A percentile compares a stretch with the other conserved stretches of the same genome.
These are phyloP conservation scores for Pionites leucogaster DNA, from an alignment of 2,113 vertebrate genomes.

Conservation along the genomic window DNA sequence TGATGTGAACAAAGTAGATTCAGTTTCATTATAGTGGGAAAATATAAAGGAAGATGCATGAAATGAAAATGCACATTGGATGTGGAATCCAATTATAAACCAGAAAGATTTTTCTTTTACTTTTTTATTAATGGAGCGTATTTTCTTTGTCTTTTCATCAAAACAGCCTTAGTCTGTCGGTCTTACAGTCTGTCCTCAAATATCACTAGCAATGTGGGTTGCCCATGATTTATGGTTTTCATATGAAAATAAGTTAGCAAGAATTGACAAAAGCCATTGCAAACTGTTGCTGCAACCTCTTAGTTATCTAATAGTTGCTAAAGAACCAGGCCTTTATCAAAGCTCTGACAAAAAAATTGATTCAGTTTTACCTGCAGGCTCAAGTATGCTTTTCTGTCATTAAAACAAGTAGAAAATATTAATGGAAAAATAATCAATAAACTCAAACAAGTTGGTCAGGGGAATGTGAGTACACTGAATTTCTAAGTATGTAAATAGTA, in stretches of 20 bases:
- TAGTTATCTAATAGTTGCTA: slow-evolving; percentile 53
- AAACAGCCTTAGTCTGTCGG: not conserved
- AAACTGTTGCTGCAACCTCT: not conserved
- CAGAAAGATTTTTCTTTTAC: not conserved
- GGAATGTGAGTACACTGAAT: not conserved
- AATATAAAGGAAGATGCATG: not conserved
- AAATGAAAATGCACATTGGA: not conserved
- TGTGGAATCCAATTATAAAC: not conserved
- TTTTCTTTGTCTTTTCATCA: not conserved
- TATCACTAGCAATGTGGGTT: not conserved
- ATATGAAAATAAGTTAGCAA: slow-evolving; percentile 16
- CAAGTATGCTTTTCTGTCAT: not conserved
- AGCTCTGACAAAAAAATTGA: slow-evolving; percentile 9
- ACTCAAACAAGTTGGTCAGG: not conserved
- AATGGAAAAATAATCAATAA: not conserved
- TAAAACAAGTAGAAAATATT: not conserved
- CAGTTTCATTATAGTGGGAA: not conserved
- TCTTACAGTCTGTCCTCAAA: not conserved
- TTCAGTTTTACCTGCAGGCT: not conserved
- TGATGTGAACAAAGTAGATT: not conserved
- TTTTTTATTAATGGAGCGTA: not conserved
- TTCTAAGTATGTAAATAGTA: not conserved
- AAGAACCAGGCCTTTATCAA: not conserved
- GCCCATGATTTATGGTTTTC: not conserved
- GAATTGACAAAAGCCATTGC: not conserved